Base-by-base conservation (phyloP, 2,888 invertebrate species). In the Drosophila kanekoi region DNA sequence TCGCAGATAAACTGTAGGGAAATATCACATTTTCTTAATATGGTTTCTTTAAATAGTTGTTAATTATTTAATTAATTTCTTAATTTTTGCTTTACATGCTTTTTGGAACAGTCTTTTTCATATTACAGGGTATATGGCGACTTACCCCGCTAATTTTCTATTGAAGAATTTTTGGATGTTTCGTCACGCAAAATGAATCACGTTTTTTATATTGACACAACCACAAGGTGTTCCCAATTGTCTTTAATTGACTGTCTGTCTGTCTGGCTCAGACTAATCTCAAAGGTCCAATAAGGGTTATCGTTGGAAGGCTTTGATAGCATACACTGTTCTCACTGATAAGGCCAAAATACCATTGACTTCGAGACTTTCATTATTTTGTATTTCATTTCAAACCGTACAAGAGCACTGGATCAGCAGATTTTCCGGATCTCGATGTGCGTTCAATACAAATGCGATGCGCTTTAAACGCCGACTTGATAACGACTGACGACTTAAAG, bases 401-500 rank as follows among this genome's bases (percentile, higher is more conserved):
- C 16, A 18, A 37, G n/a, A 35, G 10, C 35, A 53, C 20, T 9
- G 13, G 33, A 64, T 64, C 52, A 47, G 1, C 14, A 57, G 60
- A 57, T 28, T 23, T 45, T 48, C 45, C 18, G 35, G 52, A 44
- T 63, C 37, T 38, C 44, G 32, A 32, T 13, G 18, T 43, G 43
- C 33, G 52, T 4, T 6, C 20, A n/a, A 43, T 13, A 8, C 41
- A 5, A 41, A 4, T n/a, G 49, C 65, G 82, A 81, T 76, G 83
- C 76, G 77, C 71, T 65, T 65, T 60, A 78, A 74, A 37, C 76
- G 87, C 72, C 79, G 89, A 72, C 77, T 77, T 87, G 77, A 87
- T 89, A 89, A 85, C 87, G 78, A 89, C 90, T 89, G 87, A 63
- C 72, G 63, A 57, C 66, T 72, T 35, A 61, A 70, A 70, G 72